These are phyloP conservation scores for Plebejus melissa DNA, from an alignment of 2,888 invertebrate genomes.

Conservation along the genomic window DNA sequence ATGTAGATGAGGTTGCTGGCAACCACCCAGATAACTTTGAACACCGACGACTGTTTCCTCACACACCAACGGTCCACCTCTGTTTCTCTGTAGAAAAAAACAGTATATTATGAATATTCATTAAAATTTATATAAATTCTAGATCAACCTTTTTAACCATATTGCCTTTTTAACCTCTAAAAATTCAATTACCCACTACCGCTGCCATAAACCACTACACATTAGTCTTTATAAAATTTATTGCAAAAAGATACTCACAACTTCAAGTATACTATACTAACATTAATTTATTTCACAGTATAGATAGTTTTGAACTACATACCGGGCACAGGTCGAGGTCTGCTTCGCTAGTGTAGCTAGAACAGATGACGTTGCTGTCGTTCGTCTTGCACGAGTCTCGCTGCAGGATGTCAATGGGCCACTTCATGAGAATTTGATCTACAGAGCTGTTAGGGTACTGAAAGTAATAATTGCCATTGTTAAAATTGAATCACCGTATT, in stretches of 20 bases:
- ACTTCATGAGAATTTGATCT: not conserved
- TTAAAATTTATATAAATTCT: not conserved
- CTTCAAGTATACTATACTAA: too few species aligned
- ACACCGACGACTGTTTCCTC: slow-evolving; percentile 54
- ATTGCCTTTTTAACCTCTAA: too few species aligned
- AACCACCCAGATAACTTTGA: slow-evolving; percentile 63
- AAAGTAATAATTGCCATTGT: not conserved
- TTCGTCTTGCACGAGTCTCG: not conserved
- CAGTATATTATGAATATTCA: not conserved
- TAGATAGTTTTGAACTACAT: not conserved
- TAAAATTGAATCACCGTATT: not conserved
- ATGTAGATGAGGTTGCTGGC: slow-evolving; percentile 61
- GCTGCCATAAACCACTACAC: too few species aligned
- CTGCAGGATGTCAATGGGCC: not conserved
- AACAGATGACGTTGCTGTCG: not conserved
- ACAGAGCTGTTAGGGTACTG: not conserved
- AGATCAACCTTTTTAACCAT: not conserved
- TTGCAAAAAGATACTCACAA: too few species aligned
- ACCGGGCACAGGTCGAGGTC: not conserved
- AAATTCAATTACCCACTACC: too few species aligned
- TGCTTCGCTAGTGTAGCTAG: not conserved
- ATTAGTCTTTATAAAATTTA: too few species aligned
- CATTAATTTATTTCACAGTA: too few species aligned
- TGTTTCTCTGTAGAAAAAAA: slow-evolving; percentile 53
- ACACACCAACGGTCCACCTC: slow-evolving; percentile 66